A percentile compares a stretch with the other conserved stretches of the same genome.
Conservation (phyloP, 2,113 vertebrate genomes). For the Chrysochloris asiatica region DNA sequence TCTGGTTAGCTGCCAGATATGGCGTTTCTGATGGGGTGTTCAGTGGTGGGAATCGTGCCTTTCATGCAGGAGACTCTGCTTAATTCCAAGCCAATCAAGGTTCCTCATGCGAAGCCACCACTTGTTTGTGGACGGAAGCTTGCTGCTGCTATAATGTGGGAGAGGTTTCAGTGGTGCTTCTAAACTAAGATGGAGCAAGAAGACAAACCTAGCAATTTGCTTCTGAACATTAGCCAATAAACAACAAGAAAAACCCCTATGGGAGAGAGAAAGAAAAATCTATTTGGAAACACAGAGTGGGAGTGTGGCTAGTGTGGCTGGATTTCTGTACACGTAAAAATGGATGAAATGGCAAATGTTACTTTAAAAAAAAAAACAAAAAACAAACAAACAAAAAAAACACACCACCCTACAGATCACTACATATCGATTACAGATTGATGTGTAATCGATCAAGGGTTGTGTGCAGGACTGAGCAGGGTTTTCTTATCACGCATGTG, state of each 20-base stretch:
- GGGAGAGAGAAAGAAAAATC: neutral
- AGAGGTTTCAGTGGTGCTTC: neutral
- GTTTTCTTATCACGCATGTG: neutral
- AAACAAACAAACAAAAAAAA: too few species aligned
- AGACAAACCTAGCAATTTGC: neutral
- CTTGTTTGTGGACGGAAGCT: neutral
- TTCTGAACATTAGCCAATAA: neutral
- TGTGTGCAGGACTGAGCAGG: neutral
- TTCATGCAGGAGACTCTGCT: neutral
- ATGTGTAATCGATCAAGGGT: neutral
- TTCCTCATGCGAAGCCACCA: neutral
- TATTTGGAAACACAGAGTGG: too few species aligned
- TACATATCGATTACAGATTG: too few species aligned
- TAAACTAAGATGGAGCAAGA: neutral
- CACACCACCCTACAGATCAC: too few species aligned
- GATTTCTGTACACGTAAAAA: too few species aligned
- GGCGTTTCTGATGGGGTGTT: neutral
- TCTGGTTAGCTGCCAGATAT: neutral
- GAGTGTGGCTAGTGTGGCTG: too few species aligned
- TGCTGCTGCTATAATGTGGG: neutral
- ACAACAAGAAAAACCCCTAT: too few species aligned
- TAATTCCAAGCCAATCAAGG: neutral
- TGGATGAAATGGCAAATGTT: too few species aligned
- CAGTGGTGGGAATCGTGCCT: neutral
- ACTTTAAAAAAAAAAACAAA: too few species aligned